A percentile compares a stretch with the other conserved stretches of the same genome.
Evolutionary conservation across 2,888 invertebrate species (phyloP).

Genomic region (Eilema depressum): DNA sequence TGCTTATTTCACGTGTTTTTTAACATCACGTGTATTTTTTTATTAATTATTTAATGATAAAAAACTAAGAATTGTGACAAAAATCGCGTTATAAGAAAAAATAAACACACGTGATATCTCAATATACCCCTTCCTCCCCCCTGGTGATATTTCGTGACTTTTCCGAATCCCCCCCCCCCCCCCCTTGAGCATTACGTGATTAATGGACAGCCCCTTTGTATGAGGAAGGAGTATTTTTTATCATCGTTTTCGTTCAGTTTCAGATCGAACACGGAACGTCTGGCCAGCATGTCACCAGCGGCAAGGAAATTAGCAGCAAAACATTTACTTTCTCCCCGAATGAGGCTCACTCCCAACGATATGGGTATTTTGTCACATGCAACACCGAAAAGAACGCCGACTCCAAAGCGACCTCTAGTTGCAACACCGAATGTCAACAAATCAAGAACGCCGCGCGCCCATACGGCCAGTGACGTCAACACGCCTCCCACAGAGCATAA

Average conservation of each 20-base stretch:
- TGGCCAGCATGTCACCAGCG: slow-evolving; percentile 98
- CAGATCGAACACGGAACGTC: slow-evolving; percentile 91
- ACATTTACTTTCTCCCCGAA: slow-evolving; percentile 80
- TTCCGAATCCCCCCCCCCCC: too few species aligned
- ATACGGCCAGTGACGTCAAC: slow-evolving; percentile 34
- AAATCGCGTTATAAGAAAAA: too few species aligned
- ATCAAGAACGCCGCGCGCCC: slow-evolving; percentile 41
- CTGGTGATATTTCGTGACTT: too few species aligned
- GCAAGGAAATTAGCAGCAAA: slow-evolving; percentile 94
- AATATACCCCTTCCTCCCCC: too few species aligned
- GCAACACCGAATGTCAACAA: slow-evolving; percentile 60
- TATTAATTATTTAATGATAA: too few species aligned
- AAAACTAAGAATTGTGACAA: too few species aligned
- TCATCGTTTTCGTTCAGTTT: slow-evolving; percentile 67
- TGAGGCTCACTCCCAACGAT: slow-evolving; percentile 77
- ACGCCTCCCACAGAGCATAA: slow-evolving; percentile 68
- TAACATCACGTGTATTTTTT: too few species aligned
- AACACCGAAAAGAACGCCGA: slow-evolving; percentile 62
- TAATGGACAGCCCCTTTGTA: too few species aligned
- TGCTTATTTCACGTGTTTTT: too few species aligned
- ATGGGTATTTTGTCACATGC: slow-evolving; percentile 72
- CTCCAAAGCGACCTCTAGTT: slow-evolving; percentile 58
- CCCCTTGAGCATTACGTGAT: too few species aligned
- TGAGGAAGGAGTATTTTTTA: neutral
- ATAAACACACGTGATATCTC: too few species aligned